These are phyloP conservation scores for Orius insidiosus DNA, from an alignment of 1,140 invertebrate genomes.

Conservation along the genomic window DNA sequence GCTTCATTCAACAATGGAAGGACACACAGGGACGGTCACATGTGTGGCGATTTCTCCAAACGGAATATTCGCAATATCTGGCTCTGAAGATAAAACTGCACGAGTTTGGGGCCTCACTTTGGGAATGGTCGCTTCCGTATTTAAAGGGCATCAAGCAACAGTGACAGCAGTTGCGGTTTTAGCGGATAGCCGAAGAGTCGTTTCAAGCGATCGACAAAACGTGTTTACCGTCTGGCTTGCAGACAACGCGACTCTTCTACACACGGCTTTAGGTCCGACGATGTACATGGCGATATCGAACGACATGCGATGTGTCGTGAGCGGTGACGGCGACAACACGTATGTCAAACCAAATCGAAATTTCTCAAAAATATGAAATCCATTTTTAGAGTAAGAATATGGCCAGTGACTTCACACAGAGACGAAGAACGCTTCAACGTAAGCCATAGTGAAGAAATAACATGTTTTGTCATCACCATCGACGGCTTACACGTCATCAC, in stretches of 20 bases:
- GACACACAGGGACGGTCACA: slow-evolving; percentile 53
- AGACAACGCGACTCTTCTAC: slow-evolving; percentile 53
- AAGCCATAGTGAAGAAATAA: slow-evolving; percentile 65
- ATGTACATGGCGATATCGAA: slow-evolving; percentile 49
- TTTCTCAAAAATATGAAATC: not conserved
- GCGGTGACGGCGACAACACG: slow-evolving; percentile 29
- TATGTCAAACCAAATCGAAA: slow-evolving; percentile 17
- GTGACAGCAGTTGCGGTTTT: slow-evolving; percentile 54
- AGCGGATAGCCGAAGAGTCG: slow-evolving; percentile 54
- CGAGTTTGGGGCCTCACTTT: slow-evolving; percentile 61
- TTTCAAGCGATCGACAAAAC: slow-evolving; percentile 54
- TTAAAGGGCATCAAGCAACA: slow-evolving; percentile 51
- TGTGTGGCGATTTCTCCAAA: slow-evolving; percentile 65
- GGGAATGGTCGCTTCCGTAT: slow-evolving; percentile 42
- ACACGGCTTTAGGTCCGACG: slow-evolving; percentile 46
- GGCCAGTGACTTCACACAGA: slow-evolving; percentile 42
- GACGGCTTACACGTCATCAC: slow-evolving; percentile 68
- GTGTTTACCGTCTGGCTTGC: slow-evolving; percentile 62
- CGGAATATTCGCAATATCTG: slow-evolving; percentile 60
- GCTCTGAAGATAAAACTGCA: slow-evolving; percentile 61
- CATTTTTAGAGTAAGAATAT: slow-evolving; percentile 41
- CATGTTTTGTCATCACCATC: slow-evolving; percentile 60
- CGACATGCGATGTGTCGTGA: slow-evolving; percentile 60
- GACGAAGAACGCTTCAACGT: slow-evolving; percentile 58
- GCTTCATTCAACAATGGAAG: slow-evolving; percentile 51